phyloP scores from a whole-genome alignment of 2,888 invertebrate genomes.

The Trichogramma dendrolimi region DNA sequence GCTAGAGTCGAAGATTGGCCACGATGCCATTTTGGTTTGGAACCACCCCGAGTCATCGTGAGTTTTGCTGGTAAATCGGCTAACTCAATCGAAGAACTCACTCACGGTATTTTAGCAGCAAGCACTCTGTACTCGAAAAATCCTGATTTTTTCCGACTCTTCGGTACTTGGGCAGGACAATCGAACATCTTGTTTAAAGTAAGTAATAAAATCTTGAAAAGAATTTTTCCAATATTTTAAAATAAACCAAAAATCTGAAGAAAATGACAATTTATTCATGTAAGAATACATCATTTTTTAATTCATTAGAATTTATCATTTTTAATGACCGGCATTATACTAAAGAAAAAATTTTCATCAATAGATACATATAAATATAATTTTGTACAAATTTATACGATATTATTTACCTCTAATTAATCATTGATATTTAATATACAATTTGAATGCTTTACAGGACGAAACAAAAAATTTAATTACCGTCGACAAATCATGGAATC shows the following conservation, averaged over 20 bases:
- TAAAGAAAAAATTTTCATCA: background rate
- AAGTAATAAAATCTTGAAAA: slow-evolving; percentile 13
- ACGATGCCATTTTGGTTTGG: slow-evolving; percentile 61
- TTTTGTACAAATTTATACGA: background rate
- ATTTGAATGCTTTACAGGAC: slow-evolving; percentile 43
- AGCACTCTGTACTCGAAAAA: slow-evolving; percentile 57
- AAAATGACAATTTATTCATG: background rate
- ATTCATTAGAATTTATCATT: no score
- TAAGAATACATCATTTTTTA: background rate
- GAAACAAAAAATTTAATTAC: slow-evolving; percentile 52
- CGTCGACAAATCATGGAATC: slow-evolving; percentile 42
- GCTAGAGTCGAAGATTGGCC: slow-evolving; percentile 56
- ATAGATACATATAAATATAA: slow-evolving; percentile 5
- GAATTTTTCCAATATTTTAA: background rate
- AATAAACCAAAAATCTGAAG: background rate
- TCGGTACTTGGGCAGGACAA: slow-evolving; percentile 58
- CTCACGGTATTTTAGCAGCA: slow-evolving; percentile 61
- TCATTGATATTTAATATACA: background rate
- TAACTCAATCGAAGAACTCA: slow-evolving; percentile 61
- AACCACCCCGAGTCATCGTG: slow-evolving; percentile 60
- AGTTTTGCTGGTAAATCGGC: slow-evolving; percentile 52
- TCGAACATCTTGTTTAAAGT: slow-evolving; percentile 58
- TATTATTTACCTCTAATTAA: background rate
- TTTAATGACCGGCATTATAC: no score
- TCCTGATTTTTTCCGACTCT: slow-evolving; percentile 63